These are phyloP conservation scores for Apantesis nais DNA, from an alignment of 2,888 invertebrate species.

Conservation along the genomic window DNA sequence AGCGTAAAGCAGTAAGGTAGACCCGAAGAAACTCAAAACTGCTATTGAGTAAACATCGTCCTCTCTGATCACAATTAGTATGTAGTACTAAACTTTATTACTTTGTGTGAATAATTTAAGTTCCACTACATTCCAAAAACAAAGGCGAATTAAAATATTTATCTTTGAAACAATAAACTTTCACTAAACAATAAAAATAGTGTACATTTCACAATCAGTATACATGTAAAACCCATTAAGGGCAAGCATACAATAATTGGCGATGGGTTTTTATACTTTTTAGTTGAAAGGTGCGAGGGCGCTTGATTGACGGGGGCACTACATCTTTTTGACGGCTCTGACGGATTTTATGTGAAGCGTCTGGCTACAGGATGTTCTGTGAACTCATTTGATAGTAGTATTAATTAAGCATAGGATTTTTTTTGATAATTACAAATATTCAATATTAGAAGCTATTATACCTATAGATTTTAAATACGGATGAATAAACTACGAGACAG, in stretches of 20 bases:
- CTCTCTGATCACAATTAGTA: not conserved
- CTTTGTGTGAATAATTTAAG: not conserved
- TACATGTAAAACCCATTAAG: constrained; percentile 83
- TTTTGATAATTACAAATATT: not conserved
- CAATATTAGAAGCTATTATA: too few species aligned
- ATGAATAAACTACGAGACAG: not conserved
- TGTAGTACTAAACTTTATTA: not conserved
- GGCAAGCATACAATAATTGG: constrained; percentile 78
- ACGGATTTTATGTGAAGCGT: constrained; percentile 68
- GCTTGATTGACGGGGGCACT: constrained; percentile 80
- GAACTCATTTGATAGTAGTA: not conserved
- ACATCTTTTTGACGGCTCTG: constrained; percentile 80
- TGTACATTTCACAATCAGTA: constrained; percentile 68
- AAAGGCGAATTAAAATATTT: constrained; percentile 7
- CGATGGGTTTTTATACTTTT: constrained; percentile 66
- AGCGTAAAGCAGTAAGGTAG: too few species aligned
- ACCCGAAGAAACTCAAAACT: too few species aligned
- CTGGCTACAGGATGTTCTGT: constrained; percentile 61
- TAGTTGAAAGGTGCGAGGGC: constrained; percentile 63
- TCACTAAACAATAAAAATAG: constrained; percentile 51
- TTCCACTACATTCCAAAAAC: not conserved
- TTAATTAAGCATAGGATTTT: not conserved
- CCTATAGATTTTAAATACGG: not conserved
- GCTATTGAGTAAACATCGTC: not conserved
- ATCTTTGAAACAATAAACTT: constrained; percentile 59